Conservation (phyloP, 2,797 vertebrate genomes). For the Melanotaenia maccullochi region DNA sequence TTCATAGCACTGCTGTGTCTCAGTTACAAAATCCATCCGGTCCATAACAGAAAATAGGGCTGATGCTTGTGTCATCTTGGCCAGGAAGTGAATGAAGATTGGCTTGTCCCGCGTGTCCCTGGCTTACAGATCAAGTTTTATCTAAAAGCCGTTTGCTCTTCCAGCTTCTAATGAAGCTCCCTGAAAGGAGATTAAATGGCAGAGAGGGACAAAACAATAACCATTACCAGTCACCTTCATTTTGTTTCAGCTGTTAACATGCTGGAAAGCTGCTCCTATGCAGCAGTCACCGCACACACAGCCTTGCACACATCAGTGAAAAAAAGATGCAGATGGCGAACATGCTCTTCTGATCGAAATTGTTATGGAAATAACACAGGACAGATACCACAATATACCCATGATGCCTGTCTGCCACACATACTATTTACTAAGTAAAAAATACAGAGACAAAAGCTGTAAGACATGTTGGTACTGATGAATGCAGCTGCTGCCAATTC, state of each 20-base stretch:
- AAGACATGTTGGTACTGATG: constrained; percentile 19
- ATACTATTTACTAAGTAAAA: constrained; percentile 31
- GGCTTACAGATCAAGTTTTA: constrained; percentile 79
- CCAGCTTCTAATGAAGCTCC: constrained; percentile 79
- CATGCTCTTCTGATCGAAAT: constrained; percentile 34
- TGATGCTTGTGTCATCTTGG: constrained; percentile 29
- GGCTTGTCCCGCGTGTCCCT: constrained; percentile 72
- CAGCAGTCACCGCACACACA: constrained; percentile 32
- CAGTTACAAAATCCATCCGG: constrained; percentile 17
- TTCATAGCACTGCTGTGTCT: background rate
- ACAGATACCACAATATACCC: constrained; percentile 10
- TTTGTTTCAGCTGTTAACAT: constrained; percentile 69
- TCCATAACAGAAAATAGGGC: constrained; percentile 59
- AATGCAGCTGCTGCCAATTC: constrained; percentile 23
- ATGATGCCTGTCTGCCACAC: background rate
- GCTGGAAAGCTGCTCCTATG: constrained; percentile 58
- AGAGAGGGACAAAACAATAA: constrained; percentile 80
- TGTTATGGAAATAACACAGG: constrained; percentile 39
- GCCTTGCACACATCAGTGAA: constrained; percentile 31
- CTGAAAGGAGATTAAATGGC: constrained; percentile 82
- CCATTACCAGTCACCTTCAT: constrained; percentile 81
- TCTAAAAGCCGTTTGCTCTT: constrained; percentile 75
- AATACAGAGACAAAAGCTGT: background rate
- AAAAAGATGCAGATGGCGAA: constrained; percentile 31
- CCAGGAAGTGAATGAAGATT: constrained; percentile 67